Evolutionary conservation across 2,113 vertebrate genomes (phyloP), one percentile per base, ranked within the genome.

Genomic region (Micromys minutus): DNA sequence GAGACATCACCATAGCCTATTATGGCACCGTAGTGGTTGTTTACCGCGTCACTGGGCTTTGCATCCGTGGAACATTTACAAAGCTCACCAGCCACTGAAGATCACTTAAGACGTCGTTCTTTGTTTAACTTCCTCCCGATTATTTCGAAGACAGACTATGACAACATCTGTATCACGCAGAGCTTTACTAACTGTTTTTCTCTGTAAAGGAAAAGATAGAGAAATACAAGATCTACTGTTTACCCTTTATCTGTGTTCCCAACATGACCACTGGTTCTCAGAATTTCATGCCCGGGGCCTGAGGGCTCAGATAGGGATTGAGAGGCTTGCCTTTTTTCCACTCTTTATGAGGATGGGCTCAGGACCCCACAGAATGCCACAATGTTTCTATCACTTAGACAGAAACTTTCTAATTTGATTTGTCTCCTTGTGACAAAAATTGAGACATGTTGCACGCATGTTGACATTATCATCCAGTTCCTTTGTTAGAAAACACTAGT

Each of bases 1-100:
- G 88, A 97, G 96, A 95, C 95, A 31, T n/a, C 95, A 36, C 0
- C 0, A 47, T 87, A 95, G 94, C 97, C 96, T 97, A 95, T 94
- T 92, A 97, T 39, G 50, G 93, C 89, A 95, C 86, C 93, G 97
- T 96, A 97, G 94, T 94, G 96, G 93, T 95, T 98, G 89, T 93
- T 96, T 96, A 94, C 97, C 97, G 89, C 93, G 90, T 94, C 87
- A 95, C 71, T 17, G 63, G 97, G 96, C 79, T 97, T 95, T 94
- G 95, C 97, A 96, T 98, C 95, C 94, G 84, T 93, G 97, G 94
- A 95, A 96, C 92, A 96, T 7, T 95, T 90, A 72, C 90, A 52
- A 61, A 96, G 76, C 72, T 96, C 47, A 92, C 96, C 61, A 96
- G 80, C 71, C 97, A 96, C 96, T 96, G 97, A 95, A 91, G 95